Conservation (phyloP, 2,888 invertebrate species). For the Elaeidobius kamerunicus region DNA sequence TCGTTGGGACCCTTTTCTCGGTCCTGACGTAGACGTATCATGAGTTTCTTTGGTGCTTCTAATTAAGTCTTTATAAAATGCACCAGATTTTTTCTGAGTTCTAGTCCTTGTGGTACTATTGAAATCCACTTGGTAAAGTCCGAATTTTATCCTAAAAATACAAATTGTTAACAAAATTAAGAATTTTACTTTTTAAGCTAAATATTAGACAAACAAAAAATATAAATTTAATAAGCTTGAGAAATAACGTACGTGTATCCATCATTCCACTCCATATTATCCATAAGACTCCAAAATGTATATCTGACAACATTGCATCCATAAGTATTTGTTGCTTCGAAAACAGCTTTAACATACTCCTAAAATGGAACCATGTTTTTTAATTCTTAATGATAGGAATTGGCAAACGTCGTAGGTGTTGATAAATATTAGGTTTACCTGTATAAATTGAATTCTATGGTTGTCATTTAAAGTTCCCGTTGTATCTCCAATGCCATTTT, state of each 20-base stretch:
- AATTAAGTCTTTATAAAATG: slow-evolving; percentile 46
- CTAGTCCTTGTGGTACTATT: slow-evolving; percentile 56
- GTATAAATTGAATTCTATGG: slow-evolving; percentile 49
- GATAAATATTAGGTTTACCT: slow-evolving; percentile 32
- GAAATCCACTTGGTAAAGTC: slow-evolving; percentile 67
- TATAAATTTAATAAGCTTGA: too few relatives aligned
- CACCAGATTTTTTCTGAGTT: slow-evolving; percentile 61
- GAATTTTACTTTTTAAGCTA: not conserved
- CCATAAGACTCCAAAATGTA: slow-evolving; percentile 75
- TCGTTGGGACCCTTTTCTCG: too few relatives aligned
- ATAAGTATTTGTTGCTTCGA: slow-evolving; percentile 53
- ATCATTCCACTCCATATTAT: slow-evolving; percentile 77
- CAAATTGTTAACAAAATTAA: too few relatives aligned
- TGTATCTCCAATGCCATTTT: slow-evolving; percentile 56
- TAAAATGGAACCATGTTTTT: too few relatives aligned
- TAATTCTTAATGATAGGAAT: too few relatives aligned
- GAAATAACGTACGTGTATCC: slow-evolving; percentile 59
- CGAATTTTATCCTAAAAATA: too few relatives aligned
- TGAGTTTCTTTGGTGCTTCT: slow-evolving; percentile 24
- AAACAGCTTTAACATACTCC: slow-evolving; percentile 25
- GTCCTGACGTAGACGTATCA: too few relatives aligned
- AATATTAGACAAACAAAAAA: slow-evolving; percentile 1
- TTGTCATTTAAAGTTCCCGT: slow-evolving; percentile 51
- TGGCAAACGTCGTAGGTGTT: too few relatives aligned
- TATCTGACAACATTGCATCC: slow-evolving; percentile 63